Evolutionary conservation across 2,888 invertebrate species (phyloP).

Genomic region (Agrotis ipsilon): DNA sequence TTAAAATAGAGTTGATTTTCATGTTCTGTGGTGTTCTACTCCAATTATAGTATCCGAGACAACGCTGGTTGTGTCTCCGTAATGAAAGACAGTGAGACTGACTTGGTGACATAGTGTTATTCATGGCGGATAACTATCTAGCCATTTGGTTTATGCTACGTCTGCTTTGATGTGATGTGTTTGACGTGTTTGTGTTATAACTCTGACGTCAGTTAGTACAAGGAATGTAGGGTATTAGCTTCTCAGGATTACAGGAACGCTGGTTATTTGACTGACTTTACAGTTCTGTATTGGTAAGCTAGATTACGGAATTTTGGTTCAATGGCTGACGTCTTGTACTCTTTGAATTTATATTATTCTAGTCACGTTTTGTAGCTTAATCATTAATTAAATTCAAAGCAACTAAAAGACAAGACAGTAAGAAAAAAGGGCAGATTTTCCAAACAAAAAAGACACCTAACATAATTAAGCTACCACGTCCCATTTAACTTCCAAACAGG

Average conservation of each 20-base stretch:
- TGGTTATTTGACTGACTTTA: not conserved
- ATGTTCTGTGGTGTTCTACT: constrained; percentile 48
- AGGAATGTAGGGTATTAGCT: not conserved
- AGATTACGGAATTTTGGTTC: not conserved
- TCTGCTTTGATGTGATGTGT: constrained; percentile 19
- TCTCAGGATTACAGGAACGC: not conserved
- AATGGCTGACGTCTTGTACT: not conserved
- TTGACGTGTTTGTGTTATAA: constrained; percentile 3
- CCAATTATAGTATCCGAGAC: constrained; percentile 67
- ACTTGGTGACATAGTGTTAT: constrained; percentile 60
- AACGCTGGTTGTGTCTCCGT: constrained; percentile 72
- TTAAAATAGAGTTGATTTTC: constrained; percentile 60
- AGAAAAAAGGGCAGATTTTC: not conserved
- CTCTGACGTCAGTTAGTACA: not conserved
- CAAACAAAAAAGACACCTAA: constrained; percentile 32
- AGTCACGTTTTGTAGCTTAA: not conserved
- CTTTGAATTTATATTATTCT: not conserved
- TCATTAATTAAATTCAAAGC: not conserved
- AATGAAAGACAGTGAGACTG: constrained; percentile 73
- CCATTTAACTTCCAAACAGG: constrained; percentile 60
- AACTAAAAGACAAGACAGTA: not conserved
- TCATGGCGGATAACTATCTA: constrained; percentile 53
- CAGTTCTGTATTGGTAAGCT: not conserved
- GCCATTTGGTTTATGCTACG: constrained; percentile 31
- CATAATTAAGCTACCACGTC: constrained; percentile 57